Conservation (phyloP, 2,888 invertebrate genomes). For the Parelbella ahira region DNA sequence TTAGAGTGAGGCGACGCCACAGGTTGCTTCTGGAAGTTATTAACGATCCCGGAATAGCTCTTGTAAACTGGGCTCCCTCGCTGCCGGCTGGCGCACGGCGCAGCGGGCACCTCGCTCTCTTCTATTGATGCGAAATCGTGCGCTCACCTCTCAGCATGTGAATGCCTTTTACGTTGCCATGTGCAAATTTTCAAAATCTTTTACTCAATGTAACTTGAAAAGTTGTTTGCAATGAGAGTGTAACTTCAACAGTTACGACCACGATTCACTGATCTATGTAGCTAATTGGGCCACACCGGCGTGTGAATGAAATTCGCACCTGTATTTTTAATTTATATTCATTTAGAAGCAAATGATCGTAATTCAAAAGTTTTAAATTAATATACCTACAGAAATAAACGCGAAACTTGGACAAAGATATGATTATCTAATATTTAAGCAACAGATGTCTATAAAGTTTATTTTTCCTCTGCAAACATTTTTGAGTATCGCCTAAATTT, state of each 20-base stretch:
- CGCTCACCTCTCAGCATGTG: conserved; percentile 2
- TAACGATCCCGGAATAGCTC: conserved; percentile 47
- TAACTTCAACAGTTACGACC: not conserved
- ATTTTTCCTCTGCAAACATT: no score
- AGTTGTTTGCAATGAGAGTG: not conserved
- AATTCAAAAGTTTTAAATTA: no score
- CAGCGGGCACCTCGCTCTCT: conserved; percentile 17
- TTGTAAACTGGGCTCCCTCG: conserved; percentile 28
- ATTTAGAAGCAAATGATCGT: no score
- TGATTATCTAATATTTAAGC: no score
- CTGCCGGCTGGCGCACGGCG: conserved; percentile 16
- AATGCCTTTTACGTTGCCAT: conserved; percentile 8
- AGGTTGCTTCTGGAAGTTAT: conserved; percentile 56
- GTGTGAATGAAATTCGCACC: no score
- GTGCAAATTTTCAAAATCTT: not conserved
- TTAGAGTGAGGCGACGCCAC: conserved; percentile 43
- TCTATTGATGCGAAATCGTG: conserved; percentile 23
- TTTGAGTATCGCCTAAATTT: no score
- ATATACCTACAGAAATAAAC: no score
- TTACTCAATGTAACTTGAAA: not conserved
- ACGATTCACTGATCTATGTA: no score
- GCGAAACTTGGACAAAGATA: no score
- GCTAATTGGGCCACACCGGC: no score
- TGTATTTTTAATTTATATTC: no score
- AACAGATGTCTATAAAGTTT: no score